A percentile compares a stretch with the other conserved stretches of the same genome.
Evolutionary conservation across 2,888 invertebrate genomes (phyloP).

Genomic region (Hydroisotoma schaefferi): DNA sequence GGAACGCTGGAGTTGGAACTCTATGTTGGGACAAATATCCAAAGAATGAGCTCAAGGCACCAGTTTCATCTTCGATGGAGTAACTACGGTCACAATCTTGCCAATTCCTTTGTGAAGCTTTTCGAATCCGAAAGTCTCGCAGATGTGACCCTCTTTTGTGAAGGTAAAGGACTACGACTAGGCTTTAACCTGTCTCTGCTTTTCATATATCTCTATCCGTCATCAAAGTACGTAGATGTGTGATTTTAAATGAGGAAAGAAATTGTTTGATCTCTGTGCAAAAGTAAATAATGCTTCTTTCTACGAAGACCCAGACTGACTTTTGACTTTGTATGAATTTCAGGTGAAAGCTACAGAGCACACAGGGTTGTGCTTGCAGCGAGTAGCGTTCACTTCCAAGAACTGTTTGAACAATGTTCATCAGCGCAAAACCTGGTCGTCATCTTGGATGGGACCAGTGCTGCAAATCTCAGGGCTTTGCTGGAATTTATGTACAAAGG

Average conservation of each 20-base stretch:
- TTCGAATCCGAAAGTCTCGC: constrained; percentile 90
- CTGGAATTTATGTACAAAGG: constrained; percentile 93
- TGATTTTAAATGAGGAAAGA: no score
- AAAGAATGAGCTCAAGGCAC: constrained; percentile 82
- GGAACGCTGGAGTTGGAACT: constrained; percentile 21
- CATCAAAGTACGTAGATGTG: no score
- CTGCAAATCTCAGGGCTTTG: constrained; percentile 68
- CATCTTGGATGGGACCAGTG: constrained; percentile 77
- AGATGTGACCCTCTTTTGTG: constrained; percentile 88
- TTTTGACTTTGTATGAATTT: constrained; percentile 27
- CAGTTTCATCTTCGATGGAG: constrained; percentile 95
- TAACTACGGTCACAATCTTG: constrained; percentile 89
- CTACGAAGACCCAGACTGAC: background rate
- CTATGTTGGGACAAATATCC: constrained; percentile 39
- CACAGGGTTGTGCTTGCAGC: constrained; percentile 88
- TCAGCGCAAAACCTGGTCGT: constrained; percentile 71
- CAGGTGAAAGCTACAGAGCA: constrained; percentile 86
- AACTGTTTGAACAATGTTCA: constrained; percentile 82
- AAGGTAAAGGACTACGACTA: constrained; percentile 60
- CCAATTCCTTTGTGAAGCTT: constrained; percentile 85
- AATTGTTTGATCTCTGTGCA: no score
- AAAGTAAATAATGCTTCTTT: background rate
- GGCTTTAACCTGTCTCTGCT: no score
- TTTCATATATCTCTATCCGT: no score
- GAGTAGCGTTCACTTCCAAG: constrained; percentile 89